Conservation (phyloP, 2,888 invertebrate genomes). For the Hyposoter dolosus region DNA sequence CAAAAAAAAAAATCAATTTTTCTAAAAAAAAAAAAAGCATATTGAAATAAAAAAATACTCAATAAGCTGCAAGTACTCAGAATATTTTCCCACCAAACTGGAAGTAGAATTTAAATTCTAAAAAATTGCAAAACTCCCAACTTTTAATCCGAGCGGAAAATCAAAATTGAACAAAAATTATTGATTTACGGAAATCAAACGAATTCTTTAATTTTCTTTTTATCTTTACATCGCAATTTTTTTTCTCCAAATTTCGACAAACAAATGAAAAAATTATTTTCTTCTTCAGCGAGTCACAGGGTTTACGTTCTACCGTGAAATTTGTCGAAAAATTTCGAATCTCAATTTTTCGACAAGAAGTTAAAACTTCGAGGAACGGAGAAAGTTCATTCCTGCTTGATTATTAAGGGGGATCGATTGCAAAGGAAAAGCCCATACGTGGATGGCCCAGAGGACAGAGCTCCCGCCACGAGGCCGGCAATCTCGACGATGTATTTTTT, state of each 20-base stretch:
- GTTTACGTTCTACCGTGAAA: background rate
- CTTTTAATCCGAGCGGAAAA: background rate
- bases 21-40: background rate
- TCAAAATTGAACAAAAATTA: background rate
- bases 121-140: background rate
- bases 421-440: conserved; percentile 8
- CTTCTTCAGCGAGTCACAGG: too few relatives aligned
- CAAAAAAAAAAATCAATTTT: background rate
- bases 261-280: too few relatives aligned
- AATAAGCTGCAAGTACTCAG: too few relatives aligned
- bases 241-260: too few relatives aligned
- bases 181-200: too few relatives aligned
- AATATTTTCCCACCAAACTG: too few relatives aligned
- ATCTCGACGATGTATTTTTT: conserved; percentile 25
- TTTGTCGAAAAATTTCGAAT: background rate
- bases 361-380: background rate
- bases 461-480: conserved; percentile 44
- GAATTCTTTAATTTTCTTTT: too few relatives aligned
- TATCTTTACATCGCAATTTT: too few relatives aligned
- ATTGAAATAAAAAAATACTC: background rate
- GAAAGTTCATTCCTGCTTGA: background rate
- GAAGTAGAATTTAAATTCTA: background rate
- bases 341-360: background rate
- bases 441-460: conserved; percentile 1
- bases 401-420: background rate